These are phyloP conservation scores for Capra hircus DNA, from an alignment of 2,113 vertebrate genomes.

Conservation along the genomic window DNA sequence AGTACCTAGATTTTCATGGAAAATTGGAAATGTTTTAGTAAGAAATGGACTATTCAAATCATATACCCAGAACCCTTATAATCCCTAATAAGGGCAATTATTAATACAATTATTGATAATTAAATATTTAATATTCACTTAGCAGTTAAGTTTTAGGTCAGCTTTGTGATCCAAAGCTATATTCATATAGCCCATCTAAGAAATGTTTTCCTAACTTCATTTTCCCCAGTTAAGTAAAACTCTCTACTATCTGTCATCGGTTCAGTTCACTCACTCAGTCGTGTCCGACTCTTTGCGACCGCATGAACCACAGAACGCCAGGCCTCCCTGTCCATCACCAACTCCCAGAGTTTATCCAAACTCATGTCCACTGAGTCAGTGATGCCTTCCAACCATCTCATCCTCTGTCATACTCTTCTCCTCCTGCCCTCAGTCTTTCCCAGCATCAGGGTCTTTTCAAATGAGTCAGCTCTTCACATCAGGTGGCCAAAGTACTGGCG, in stretches of 20 bases:
- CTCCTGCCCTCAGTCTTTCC: no score
- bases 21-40: not conserved
- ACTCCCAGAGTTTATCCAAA: not conserved
- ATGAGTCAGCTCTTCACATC: not conserved
- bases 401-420: no score
- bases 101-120: not conserved
- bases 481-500: not conserved
- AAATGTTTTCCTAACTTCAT: not conserved
- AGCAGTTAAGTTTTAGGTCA: not conserved
- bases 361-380: not conserved
- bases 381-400: no score
- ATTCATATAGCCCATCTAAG: not conserved
- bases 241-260: not conserved
- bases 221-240: not conserved
- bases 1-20: not conserved
- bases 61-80: not conserved
- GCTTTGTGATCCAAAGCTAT: not conserved
- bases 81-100: not conserved
- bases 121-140: not conserved
- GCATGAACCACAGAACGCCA: not conserved
- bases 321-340: not conserved
- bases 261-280: not conserved
- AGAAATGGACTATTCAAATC: not conserved
- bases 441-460: not conserved
- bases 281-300: rapidly evolving